These are phyloP conservation scores for Eupeodes corollae DNA, from an alignment of 1,140 invertebrate genomes.

Conservation along the genomic window DNA sequence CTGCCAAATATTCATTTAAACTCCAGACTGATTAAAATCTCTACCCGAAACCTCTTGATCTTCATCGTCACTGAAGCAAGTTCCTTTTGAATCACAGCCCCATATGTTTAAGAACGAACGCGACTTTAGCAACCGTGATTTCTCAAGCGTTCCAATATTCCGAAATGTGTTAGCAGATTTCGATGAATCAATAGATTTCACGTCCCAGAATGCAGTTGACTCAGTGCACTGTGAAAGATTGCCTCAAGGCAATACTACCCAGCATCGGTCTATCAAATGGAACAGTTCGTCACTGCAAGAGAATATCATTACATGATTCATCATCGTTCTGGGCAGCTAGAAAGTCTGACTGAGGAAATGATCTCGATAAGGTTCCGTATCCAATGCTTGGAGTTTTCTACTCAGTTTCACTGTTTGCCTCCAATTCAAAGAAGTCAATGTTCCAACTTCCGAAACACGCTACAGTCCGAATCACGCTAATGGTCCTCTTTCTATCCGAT, in stretches of 20 bases:
- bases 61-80: conserved; percentile 34
- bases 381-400: conserved; percentile 7
- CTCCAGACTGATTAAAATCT: conserved; percentile 76
- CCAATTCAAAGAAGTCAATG: conserved; percentile 57
- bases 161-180: conserved; percentile 4
- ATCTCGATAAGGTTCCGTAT: conserved; percentile 37
- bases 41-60: conserved; percentile 51
- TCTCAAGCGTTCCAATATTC: conserved; percentile 8
- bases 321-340: conserved; percentile 39
- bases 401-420: conserved; percentile 12
- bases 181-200: conserved; percentile 1
- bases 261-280: conserved; percentile 88
- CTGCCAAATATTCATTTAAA: conserved; percentile 55
- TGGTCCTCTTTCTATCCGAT: conserved; percentile 61
- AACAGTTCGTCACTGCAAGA: conserved; percentile 57
- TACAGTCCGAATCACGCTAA: conserved; percentile 69
- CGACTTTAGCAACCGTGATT: conserved; percentile 12
- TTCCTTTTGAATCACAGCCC: conserved; percentile 25
- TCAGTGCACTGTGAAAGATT: conserved; percentile 28
- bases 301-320: conserved; percentile 34
- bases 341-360: conserved; percentile 61
- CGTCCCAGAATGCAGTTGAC: conserved; percentile 26
- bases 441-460: conserved; percentile 74
- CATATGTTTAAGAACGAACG: conserved; percentile 27
- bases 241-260: conserved; percentile 74